phyloP scores from a whole-genome alignment of 2,113 vertebrate species.

The Coturnix japonica region DNA sequence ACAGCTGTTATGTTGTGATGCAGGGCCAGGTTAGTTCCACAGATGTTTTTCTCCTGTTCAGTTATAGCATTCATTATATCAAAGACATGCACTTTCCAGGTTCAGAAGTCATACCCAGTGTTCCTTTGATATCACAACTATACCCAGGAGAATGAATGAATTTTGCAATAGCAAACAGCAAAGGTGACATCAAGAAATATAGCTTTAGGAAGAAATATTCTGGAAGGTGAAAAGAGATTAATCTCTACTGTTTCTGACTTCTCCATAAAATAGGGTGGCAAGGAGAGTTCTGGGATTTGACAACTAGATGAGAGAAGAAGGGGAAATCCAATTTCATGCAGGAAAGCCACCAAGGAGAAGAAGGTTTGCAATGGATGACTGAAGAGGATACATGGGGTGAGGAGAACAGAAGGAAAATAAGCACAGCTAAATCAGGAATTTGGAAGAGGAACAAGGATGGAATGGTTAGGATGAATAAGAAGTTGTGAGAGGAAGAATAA shows the following conservation, averaged over 20 bases:
- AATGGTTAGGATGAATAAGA: neutral
- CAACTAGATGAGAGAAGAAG: neutral
- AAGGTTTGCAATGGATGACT: neutral
- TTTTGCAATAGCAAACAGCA: neutral
- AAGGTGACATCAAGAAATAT: neutral
- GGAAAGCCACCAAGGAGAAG: neutral
- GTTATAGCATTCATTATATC: neutral
- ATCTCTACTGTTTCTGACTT: neutral
- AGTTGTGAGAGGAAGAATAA: neutral
- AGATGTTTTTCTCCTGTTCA: neutral
- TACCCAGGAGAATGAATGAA: neutral
- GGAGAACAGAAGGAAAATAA: neutral
- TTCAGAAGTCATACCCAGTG: neutral
- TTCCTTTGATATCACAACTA: neutral
- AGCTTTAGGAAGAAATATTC: neutral
- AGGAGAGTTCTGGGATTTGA: fast-evolving
- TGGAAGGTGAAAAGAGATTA: neutral
- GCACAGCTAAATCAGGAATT: neutral
- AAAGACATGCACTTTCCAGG: neutral
- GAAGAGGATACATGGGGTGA: fast-evolving
- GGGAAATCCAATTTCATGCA: neutral
- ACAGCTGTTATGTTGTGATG: neutral
- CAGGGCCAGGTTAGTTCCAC: neutral
- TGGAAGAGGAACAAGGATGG: neutral
- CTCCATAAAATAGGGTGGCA: neutral